Percentiles rank a stretch among this genome's conserved stretches.
Conservation (phyloP, 1,140 invertebrate genomes). For the Polypedilum pembai region DNA sequence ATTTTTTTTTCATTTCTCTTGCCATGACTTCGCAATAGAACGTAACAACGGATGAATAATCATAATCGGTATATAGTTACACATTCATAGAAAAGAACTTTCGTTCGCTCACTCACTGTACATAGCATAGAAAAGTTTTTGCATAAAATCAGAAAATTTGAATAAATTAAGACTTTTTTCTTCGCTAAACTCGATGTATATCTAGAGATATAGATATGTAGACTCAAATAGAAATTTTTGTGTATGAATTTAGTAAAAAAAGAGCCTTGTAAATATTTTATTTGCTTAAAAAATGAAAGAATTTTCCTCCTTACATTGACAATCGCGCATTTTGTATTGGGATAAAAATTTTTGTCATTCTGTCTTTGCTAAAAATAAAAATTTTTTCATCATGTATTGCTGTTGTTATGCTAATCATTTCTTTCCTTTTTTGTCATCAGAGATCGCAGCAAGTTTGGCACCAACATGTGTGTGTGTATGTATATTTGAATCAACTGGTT, state of each 20-base stretch:
- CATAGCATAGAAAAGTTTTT: background rate
- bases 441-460: slow-evolving; percentile 9
- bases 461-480: background rate
- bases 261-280: slow-evolving; percentile 18
- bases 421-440: slow-evolving; percentile 1
- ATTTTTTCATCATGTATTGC: background rate
- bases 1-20: no score
- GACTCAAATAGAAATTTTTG: no score
- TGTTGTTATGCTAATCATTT: slow-evolving; percentile 9
- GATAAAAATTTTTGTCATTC: background rate
- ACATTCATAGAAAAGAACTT: slow-evolving; percentile 4
- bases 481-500: background rate
- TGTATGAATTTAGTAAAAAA: background rate
- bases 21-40: background rate
- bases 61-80: slow-evolving; percentile 18
- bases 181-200: background rate
- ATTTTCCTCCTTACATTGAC: background rate
- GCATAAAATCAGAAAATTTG: slow-evolving; percentile 19
- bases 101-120: background rate
- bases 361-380: background rate
- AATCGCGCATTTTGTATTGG: no score
- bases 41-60: slow-evolving; percentile 11
- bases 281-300: background rate
- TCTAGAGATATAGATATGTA: no score
- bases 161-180: background rate